Percentiles rank a stretch among this genome's conserved stretches.
phyloP scores from a whole-genome alignment of 2,888 invertebrate species.

The Leptopilina syphax region DNA sequence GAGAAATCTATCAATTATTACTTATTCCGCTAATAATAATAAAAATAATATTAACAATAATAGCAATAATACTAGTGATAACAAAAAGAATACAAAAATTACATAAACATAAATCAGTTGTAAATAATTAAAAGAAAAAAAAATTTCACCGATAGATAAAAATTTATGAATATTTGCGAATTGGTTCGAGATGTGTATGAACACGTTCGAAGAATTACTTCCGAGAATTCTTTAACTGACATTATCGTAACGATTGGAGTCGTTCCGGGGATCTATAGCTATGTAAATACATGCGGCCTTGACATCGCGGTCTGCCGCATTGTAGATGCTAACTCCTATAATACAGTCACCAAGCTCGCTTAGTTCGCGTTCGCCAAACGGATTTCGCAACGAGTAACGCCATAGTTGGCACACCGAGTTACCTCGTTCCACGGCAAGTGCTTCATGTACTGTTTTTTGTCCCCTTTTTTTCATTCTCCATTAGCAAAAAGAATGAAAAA shows the following conservation, averaged over 20 bases:
- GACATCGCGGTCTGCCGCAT: slow-evolving; percentile 62
- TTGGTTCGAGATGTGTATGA: too few species aligned
- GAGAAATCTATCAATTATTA: too few species aligned
- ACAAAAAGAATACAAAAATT: too few species aligned
- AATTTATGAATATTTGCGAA: too few species aligned
- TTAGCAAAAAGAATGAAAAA: background rate
- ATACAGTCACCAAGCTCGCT: slow-evolving; percentile 43
- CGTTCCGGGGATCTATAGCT: slow-evolving; percentile 37
- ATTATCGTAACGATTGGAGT: slow-evolving; percentile 34
- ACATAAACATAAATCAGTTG: too few species aligned
- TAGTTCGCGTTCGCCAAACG: slow-evolving; percentile 32
- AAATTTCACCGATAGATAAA: too few species aligned
- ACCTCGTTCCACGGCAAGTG: background rate
- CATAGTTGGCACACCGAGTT: slow-evolving; percentile 23
- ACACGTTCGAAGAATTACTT: background rate
- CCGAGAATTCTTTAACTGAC: background rate
- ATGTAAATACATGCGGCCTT: slow-evolving; percentile 68
- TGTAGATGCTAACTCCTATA: slow-evolving; percentile 43
- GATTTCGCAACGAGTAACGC: slow-evolving; percentile 40
- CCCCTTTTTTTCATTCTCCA: background rate
- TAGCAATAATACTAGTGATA: too few species aligned
- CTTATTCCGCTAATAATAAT: too few species aligned
- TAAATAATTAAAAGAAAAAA: too few species aligned
- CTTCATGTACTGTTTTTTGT: background rate
- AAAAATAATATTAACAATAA: too few species aligned